Evolutionary conservation across 2,113 vertebrate species (phyloP), one percentile per base, ranked within the genome.

Genomic region (Ariopsis seemanni): DNA sequence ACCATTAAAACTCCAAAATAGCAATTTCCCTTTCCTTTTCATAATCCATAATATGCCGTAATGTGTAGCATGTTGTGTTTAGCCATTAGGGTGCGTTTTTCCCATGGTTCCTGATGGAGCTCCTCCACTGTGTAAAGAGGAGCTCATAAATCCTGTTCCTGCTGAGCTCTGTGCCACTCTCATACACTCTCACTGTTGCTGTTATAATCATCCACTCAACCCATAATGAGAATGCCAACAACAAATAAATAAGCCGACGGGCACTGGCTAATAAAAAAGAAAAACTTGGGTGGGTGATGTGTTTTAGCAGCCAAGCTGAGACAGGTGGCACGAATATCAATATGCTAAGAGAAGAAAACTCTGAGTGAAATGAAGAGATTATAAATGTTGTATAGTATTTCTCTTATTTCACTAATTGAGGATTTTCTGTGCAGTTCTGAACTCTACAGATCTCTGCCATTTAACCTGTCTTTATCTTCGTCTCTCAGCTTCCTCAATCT

Each of bases 231-330:
- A 94, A 93, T 92, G 75, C 87, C 82, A 86, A 88, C 78, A 89
- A 89, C 91, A 92, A 92, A 93, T 94, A 92, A 94, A 93, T 93
- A 94, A 93, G 85, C 91, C 67, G 90, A 34, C 55, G 81, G 42
- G 85, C 86, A 11, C 55, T 67, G 67, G 72, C 79, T 92, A 92
- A 92, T 91, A 89, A 91, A 93, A 91, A 90, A 42, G 15, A 20
- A 20, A 34, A 30, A 62, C 1, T 77, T 50, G 79, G 89, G 82
- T 86, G 58, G 58, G 58, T 89, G 88, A 91, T 94, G 90, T 89
- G 79, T 91, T 93, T 91, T 87, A 91, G 90, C 85, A 60, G 83
- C 89, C 82, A 62, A 82, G 82, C 67, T 53, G 60, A 82, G 60
- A 82, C 78, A 48, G 42, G 6, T 57, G 18, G 55, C 55, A 42